A percentile compares a stretch with the other conserved stretches of the same genome.
phyloP scores from a whole-genome alignment of 2,797 vertebrate species.

The Graptemys geographica region DNA sequence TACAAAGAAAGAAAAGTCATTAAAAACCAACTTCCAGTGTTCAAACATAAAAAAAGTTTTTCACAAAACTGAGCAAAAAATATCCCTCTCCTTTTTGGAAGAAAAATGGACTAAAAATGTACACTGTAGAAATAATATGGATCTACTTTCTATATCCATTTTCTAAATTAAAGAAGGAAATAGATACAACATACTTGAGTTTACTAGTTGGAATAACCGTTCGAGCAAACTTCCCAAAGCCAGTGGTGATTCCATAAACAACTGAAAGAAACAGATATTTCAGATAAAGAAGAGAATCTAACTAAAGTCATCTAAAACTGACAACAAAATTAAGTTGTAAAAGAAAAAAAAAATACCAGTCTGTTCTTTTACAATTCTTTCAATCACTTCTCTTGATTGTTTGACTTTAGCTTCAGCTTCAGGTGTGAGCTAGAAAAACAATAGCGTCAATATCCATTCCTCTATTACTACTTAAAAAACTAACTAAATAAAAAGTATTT shows the following conservation, averaged over 20 bases:
- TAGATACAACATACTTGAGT: constrained; percentile 86
- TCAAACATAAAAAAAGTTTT: not conserved
- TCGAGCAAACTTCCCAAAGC: constrained; percentile 98
- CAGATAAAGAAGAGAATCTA: not conserved
- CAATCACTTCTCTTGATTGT: constrained; percentile 91
- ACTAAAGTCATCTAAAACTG: not conserved
- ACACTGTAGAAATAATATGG: fast-evolving
- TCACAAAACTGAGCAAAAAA: not conserved
- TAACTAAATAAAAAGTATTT: not conserved
- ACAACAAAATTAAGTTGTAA: not conserved
- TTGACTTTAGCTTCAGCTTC: constrained; percentile 90
- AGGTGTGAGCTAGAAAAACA: constrained; percentile 84
- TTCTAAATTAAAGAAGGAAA: not conserved
- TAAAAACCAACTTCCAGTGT: not conserved
- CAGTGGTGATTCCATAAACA: constrained; percentile 98
- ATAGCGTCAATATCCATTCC: constrained; percentile 1
- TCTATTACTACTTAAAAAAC: not conserved
- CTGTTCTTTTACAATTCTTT: constrained; percentile 93
- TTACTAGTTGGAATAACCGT: constrained; percentile 95
- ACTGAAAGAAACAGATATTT: constrained; percentile 80
- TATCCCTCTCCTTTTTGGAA: not conserved
- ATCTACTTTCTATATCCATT: not conserved
- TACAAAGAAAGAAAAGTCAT: constrained; percentile 59
- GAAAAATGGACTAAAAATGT: not conserved
- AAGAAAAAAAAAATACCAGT: constrained; percentile 83